Evolutionary conservation across 2,888 invertebrate genomes (phyloP), one percentile per base, ranked within the genome.

Genomic region (Cephus spinipes): DNA sequence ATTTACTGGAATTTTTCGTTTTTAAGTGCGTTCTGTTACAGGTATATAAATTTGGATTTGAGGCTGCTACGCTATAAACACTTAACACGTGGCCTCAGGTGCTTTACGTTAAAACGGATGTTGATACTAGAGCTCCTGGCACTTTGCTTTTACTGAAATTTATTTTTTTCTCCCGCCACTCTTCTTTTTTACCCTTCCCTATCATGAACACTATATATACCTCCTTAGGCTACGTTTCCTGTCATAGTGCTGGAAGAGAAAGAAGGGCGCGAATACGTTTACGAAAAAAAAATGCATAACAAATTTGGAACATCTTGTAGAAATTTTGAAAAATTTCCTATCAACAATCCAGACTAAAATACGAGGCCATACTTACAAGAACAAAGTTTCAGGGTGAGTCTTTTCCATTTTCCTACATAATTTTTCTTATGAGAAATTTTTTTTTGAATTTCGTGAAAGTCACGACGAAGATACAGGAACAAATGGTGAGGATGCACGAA

Each of bases 101-200:
- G 89, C 81, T 83, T 79, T 79, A 73, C 76, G 80, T 83, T 83
- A 80, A 81, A 79, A 85, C 76, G 82, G 82, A 82, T 86, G 86
- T 86, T 88, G 86, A 87, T 85, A 82, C 82, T 69, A 81, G 74
- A 82, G 82, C 80, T 81, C 79, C 80, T 76, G 84, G 81, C 86
- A 87, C 89, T 89, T 87, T 87, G 84, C 87, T 88, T 86, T 89
- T 86, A 87, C 82, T 79, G 77, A 87, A 88, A 89, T 88, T 89
- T 89, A 86, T 88, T 83, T 84, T 76, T 80, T 40, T 77, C 74
- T 76, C 77, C 73, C 35, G 74, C 77, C 74, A 77, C 76, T 78
- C 76, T 78, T 78, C 76, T 78, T 75, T 69, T 73, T 71, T 75
- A 55, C 31, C 68, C 33, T 76, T 76, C 76, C 23, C 69, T 71